Base-by-base conservation (phyloP, 2,888 invertebrate genomes). In the Pseudeuparius sepicola region DNA sequence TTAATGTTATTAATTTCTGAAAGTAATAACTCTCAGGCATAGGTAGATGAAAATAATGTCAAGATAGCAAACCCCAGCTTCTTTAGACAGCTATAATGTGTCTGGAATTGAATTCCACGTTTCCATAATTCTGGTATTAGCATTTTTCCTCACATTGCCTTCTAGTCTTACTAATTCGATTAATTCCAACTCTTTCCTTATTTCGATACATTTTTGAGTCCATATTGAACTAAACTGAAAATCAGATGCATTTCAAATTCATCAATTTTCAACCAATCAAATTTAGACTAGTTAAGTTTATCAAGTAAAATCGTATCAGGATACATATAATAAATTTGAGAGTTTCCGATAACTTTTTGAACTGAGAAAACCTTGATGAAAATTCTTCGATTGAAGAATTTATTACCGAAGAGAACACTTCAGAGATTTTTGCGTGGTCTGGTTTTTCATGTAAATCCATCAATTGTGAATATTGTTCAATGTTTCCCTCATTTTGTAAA, bases 21-120 rank as follows among this genome's bases (percentile, higher is more conserved):
- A 37, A 42, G 40, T 42, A 40, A 38, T 37, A 34, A 42, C 35
- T 42, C 32, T 17, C 36, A 40, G 31, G 36, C 42, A 42, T 42
- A 46, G 35, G 41, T 43, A 27, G 40, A 43, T 32, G 31, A 44
- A 40, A 44, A 44, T 26, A 45, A 43, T 20, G 41, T 38, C 23
- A 37, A 40, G 11, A 40, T 39, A n/a, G 39, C 20, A 18, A 31
- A 7, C 10, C 36, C 20, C 32, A 39, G 29, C 29, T 36, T 36
- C 29, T 30, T 30, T 11, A 30, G 16, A 9, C 30, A 30, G 15
- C 16, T 30, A 30, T n/a, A 14, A 30, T 30, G 30, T 16, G 12
- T 15, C 16, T 30, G 39, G 39, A 14, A 36, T 14, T 27, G 41
- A 23, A 35, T 38, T 31, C 38, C 38, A 34, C 20, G 27, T 34